phyloP scores from a whole-genome alignment of 1,140 invertebrate genomes.

The Aphelinus certus region DNA sequence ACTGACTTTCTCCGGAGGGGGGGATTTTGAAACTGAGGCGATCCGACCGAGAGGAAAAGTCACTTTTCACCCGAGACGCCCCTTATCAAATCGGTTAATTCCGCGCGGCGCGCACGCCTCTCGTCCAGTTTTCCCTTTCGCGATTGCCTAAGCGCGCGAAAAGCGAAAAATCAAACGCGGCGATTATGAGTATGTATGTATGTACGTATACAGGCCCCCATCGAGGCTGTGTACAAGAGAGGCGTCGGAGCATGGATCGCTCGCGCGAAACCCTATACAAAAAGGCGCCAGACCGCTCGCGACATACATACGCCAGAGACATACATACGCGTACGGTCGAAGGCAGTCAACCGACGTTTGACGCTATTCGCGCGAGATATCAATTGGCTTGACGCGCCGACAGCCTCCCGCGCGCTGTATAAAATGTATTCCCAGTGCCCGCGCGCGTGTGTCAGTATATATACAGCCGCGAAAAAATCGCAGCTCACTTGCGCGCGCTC shows the following conservation, averaged over 20 bases:
- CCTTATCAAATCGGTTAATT: constrained; percentile 14
- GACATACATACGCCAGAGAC: not conserved
- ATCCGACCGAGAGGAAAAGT: constrained; percentile 3
- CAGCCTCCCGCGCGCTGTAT: not conserved
- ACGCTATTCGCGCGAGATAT: constrained; percentile 20
- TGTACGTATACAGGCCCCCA: not conserved
- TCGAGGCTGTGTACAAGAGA: not conserved
- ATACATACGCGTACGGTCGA: not conserved
- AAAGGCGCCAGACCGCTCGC: not conserved
- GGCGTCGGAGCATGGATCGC: constrained; percentile 11
- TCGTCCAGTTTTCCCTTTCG: not conserved
- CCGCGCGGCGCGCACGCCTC: not conserved
- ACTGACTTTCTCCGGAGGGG: constrained; percentile 13
- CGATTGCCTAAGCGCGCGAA: no score
- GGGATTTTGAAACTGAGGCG: constrained; percentile 7
- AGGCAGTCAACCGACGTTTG: constrained; percentile 21
- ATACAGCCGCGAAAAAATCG: constrained; percentile 13
- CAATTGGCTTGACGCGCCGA: constrained; percentile 16
- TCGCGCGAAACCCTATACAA: not conserved
- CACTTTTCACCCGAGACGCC: not conserved
- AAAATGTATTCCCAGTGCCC: not conserved
- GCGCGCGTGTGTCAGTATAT: not conserved
- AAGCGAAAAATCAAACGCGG: no score
- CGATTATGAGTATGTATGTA: no score
- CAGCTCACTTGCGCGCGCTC: constrained; percentile 30